phyloP scores from a whole-genome alignment of 2,113 vertebrate species.

The Panurus biarmicus region DNA sequence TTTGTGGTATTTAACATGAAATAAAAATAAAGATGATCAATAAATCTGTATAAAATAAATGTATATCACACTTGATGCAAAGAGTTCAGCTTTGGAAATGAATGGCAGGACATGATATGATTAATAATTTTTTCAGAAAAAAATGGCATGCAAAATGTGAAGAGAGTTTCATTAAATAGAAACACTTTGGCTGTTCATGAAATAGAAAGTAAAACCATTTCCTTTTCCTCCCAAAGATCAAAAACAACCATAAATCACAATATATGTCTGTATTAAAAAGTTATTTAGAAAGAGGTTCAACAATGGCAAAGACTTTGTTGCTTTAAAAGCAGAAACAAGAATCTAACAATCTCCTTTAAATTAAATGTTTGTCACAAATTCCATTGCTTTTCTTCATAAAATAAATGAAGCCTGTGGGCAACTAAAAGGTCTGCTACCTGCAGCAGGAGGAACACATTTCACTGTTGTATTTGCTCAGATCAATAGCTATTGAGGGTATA shows the following conservation, averaged over 20 bases:
- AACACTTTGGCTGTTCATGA: not conserved
- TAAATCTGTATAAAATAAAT: not conserved
- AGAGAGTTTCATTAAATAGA: not conserved
- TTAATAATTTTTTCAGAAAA: not conserved
- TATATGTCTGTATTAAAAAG: not conserved
- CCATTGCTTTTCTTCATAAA: slow-evolving; percentile 41
- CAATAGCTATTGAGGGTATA: no score
- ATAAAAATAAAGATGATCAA: not conserved
- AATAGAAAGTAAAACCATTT: not conserved
- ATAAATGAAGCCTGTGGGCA: not conserved
- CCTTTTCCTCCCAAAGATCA: not conserved
- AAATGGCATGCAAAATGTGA: not conserved
- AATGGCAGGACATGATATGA: not conserved
- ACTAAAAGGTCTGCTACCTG: not conserved
- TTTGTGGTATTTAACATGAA: not conserved
- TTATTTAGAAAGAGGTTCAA: slow-evolving; percentile 9
- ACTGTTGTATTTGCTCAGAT: not conserved
- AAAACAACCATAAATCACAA: not conserved
- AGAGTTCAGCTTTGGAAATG: not conserved
- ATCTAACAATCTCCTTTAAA: slow-evolving; percentile 12
- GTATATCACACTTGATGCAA: not conserved
- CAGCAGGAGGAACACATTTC: not conserved
- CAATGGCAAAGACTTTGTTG: slow-evolving; percentile 30
- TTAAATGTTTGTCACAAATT: slow-evolving; percentile 23
- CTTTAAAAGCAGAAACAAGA: slow-evolving; percentile 37